These are phyloP conservation scores for Helobdella robusta DNA, from an alignment of 2,888 invertebrate species.

Conservation along the genomic window DNA sequence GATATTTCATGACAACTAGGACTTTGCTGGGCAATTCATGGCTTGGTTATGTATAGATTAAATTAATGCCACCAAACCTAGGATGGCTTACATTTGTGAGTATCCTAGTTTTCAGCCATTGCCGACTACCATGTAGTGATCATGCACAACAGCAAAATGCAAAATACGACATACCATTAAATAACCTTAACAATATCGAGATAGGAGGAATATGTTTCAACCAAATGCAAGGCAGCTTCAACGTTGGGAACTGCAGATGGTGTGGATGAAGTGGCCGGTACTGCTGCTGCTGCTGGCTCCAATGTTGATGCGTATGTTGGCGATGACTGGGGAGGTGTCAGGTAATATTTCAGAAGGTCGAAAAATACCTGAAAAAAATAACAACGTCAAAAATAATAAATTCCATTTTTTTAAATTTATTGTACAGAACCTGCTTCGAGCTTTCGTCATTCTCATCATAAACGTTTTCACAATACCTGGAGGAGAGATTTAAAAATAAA, in stretches of 20 bases:
- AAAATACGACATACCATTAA: neutral
- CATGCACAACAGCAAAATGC: too few species aligned
- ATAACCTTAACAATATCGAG: constrained; percentile 69
- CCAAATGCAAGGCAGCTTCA: constrained; percentile 66
- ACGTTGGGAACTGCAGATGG: constrained; percentile 59
- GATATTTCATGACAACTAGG: too few species aligned
- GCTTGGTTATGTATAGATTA: too few species aligned
- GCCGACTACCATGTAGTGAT: too few species aligned
- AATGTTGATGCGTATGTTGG: constrained; percentile 48
- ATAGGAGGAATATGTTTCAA: constrained; percentile 73
- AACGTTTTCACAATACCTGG: constrained; percentile 56
- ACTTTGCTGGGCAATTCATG: too few species aligned
- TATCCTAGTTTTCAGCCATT: too few species aligned
- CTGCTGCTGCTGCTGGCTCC: constrained; percentile 30
- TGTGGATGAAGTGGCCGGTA: neutral
- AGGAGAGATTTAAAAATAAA: neutral
- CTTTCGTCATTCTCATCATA: constrained; percentile 49
- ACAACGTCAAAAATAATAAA: neutral
- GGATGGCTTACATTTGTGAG: too few species aligned
- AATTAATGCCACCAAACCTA: too few species aligned
- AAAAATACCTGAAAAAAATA: constrained; percentile 55
- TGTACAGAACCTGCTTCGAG: constrained; percentile 41
- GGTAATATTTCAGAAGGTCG: constrained; percentile 57
- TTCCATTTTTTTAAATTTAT: neutral
- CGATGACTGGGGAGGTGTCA: constrained; percentile 54